These are phyloP conservation scores for Probaryconus sp. DNA, from an alignment of 1,140 invertebrate species.

Conservation along the genomic window DNA sequence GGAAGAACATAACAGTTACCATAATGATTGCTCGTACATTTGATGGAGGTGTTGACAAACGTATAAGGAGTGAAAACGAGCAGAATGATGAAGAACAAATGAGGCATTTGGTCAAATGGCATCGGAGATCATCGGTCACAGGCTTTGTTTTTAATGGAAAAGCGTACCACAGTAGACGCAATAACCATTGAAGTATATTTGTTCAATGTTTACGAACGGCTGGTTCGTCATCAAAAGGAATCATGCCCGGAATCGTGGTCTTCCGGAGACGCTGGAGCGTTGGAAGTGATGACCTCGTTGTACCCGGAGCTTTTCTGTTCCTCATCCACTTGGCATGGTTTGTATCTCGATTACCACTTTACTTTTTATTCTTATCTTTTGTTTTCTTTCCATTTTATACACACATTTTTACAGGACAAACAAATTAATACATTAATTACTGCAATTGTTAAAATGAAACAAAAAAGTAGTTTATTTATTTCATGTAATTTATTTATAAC, in stretches of 20 bases:
- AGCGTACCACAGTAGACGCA: conserved; percentile 24
- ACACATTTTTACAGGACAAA: too few species aligned
- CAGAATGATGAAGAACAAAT: too few species aligned
- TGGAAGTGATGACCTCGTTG: conserved; percentile 92
- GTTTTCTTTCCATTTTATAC: conserved; percentile 2
- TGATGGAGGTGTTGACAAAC: conserved; percentile 26
- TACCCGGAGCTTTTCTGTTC: conserved; percentile 88
- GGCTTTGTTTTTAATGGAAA: conserved; percentile 27
- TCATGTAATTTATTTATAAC: too few species aligned
- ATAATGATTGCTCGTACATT: conserved; percentile 19
- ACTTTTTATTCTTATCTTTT: too few species aligned
- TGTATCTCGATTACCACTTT: too few species aligned
- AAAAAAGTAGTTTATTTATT: too few species aligned
- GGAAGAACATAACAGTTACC: conserved; percentile 10
- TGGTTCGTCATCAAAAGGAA: conserved; percentile 23
- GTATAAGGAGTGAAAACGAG: conserved; percentile 28
- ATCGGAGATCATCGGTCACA: conserved; percentile 21
- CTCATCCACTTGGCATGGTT: conserved; percentile 89
- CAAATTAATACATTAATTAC: too few species aligned
- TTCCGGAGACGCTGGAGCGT: conserved; percentile 92
- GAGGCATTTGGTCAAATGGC: too few species aligned
- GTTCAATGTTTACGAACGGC: conserved; percentile 49
- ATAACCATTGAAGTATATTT: background rate
- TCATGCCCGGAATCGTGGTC: conserved; percentile 91
- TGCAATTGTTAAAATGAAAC: too few species aligned